Evolutionary conservation across 2,888 invertebrate species (phyloP).

Genomic region (Chouioia cunea): DNA sequence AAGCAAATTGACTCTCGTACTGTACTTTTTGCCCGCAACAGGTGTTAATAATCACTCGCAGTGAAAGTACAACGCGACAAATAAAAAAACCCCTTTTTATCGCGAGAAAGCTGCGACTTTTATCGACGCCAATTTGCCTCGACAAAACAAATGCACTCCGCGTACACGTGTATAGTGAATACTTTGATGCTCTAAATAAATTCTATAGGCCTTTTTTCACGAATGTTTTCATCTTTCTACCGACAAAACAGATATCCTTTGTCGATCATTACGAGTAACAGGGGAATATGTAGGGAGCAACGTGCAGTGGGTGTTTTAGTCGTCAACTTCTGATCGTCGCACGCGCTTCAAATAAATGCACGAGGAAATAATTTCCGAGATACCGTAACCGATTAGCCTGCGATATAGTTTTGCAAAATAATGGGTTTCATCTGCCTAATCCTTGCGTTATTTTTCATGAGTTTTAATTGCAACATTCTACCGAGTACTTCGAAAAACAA

Average conservation of each 20-base stretch:
- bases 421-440: not conserved
- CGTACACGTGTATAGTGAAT: too few species aligned
- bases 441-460: not conserved
- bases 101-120: slow-evolving; percentile 26
- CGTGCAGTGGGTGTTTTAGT: too few species aligned
- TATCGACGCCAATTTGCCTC: not conserved
- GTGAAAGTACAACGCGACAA: slow-evolving; percentile 28
- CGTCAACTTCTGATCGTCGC: too few species aligned
- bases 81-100: slow-evolving; percentile 10
- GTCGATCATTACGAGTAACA: too few species aligned
- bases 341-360: too few species aligned
- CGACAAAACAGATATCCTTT: too few species aligned
- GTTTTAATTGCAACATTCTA: not conserved
- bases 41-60: slow-evolving; percentile 3
- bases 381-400: too few species aligned
- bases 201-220: slow-evolving; percentile 29
- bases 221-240: slow-evolving; percentile 6
- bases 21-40: not conserved
- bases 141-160: slow-evolving; percentile 1
- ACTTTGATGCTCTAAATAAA: slow-evolving; percentile 41
- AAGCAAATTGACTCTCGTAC: too few species aligned
- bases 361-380: too few species aligned
- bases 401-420: too few species aligned
- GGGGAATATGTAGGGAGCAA: too few species aligned
- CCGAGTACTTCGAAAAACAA: not conserved